Percentiles rank a stretch among this genome's conserved stretches.
Conservation (phyloP, 2,888 invertebrate species). For the Schrankia costaestrigalis region DNA sequence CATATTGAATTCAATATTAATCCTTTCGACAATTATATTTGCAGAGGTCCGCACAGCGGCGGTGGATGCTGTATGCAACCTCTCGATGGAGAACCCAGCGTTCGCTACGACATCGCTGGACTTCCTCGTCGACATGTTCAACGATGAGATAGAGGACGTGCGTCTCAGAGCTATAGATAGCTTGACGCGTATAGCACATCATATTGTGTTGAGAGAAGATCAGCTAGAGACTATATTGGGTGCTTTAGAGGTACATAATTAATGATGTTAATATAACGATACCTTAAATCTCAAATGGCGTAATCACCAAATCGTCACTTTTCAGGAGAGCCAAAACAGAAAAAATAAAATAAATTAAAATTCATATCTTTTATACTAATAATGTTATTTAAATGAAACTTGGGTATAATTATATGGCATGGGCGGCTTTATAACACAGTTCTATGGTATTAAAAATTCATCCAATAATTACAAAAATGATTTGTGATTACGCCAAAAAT, state of each 20-base stretch:
- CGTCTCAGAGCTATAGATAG: slow-evolving; percentile 96
- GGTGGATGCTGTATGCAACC: slow-evolving; percentile 94
- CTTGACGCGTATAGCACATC: slow-evolving; percentile 92
- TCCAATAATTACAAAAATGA: no score
- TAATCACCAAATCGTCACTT: no score
- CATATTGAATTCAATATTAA: background rate
- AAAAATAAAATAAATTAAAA: no score
- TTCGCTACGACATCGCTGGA: slow-evolving; percentile 96
- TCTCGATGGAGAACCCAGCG: slow-evolving; percentile 90
- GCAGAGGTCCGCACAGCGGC: slow-evolving; percentile 96
- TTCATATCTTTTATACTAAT: no score
- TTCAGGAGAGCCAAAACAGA: no score
- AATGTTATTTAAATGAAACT: no score
- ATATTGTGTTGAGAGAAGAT: slow-evolving; percentile 95
- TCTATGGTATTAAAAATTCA: no score
- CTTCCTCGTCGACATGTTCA: slow-evolving; percentile 99
- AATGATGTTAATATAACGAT: no score
- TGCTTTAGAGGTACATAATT: slow-evolving; percentile 87
- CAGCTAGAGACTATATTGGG: slow-evolving; percentile 97
- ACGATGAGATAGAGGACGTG: slow-evolving; percentile 99
- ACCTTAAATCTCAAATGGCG: no score
- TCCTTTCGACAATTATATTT: background rate
- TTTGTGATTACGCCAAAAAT: no score
- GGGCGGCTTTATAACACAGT: no score
- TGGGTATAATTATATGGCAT: no score